Base-by-base conservation (phyloP, 2,888 invertebrate species). In the Seira sanloemensis region DNA sequence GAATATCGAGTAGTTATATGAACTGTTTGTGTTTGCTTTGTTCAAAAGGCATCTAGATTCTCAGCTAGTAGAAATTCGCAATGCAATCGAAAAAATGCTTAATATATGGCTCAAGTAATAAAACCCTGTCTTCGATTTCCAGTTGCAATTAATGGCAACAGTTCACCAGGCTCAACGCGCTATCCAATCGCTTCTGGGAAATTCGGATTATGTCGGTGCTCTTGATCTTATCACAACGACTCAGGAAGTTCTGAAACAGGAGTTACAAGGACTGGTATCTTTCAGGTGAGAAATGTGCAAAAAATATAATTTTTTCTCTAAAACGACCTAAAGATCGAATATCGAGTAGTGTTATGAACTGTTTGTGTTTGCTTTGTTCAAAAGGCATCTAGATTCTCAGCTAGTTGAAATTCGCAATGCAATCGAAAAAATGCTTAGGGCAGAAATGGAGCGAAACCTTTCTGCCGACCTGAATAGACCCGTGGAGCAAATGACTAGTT, bases 91-190 rank as follows among this genome's bases (percentile, higher is more conserved):
- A 90, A 97, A 97, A 92, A 98, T 99, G 97, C 93, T 99, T 89
- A 95, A n/a, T n/a, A n/a, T n/a, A n/a, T n/a, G n/a, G n/a, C n/a
- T 9, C 46, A 46, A 46, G 12, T 46, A 9, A 12, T 9, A 46
- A 46, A 46, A 46, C 46, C 12, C 46, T 46, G 5, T 9, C 12
- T 12, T 46, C 7, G 12, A n/a, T n/a, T 25, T 75, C 24, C 50
- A 88, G 93, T 92, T 98, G 67, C 97, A 97, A 90, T 92, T 98
- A 81, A 98, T 99, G 95, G 94, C 96, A 5, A 98, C 97, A 1
- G 97, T 99, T 7, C 96, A 98, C 91, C 98, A 99, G 92, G 98
- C 99, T 19, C 99, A 99, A 91, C 97, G 98, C 0, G 98, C 97
- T 91, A 96, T 99, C 90, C 99, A 99, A 91, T 93, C 98, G 78